These are phyloP conservation scores for Halcyon malimbica DNA, from an alignment of 2,113 vertebrate genomes.

Conservation along the genomic window DNA sequence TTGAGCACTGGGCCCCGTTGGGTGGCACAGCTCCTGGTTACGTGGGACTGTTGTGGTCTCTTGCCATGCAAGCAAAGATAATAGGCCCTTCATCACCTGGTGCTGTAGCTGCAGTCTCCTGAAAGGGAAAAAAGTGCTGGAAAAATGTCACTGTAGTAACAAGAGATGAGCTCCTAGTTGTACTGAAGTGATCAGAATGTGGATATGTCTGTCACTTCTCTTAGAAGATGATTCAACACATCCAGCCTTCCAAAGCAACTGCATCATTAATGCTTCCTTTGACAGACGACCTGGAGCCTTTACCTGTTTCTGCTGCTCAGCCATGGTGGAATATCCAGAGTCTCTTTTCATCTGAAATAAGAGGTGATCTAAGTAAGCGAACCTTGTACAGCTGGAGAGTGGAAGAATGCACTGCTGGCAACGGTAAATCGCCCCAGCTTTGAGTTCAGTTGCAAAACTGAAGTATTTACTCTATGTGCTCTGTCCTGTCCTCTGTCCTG, in stretches of 20 bases:
- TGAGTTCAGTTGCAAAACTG: background rate
- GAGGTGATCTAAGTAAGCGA: background rate
- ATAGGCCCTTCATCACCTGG: background rate
- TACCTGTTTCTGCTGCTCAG: slow-evolving; percentile 57
- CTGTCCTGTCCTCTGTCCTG: background rate
- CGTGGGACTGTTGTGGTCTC: background rate
- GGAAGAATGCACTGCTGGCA: background rate
- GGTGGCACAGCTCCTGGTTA: background rate
- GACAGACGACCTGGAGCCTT: background rate
- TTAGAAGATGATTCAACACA: background rate
- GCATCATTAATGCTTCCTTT: background rate
- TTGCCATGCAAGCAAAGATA: background rate
- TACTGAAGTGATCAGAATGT: background rate
- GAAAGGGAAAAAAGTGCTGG: background rate
- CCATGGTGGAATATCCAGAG: background rate
- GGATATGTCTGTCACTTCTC: background rate
- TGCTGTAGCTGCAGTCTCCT: background rate
- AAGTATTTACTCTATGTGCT: background rate
- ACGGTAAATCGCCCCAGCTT: background rate
- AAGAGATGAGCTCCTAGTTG: background rate
- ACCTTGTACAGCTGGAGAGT: background rate
- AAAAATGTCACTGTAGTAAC: background rate
- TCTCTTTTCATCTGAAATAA: slow-evolving; percentile 70
- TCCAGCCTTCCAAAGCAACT: background rate
- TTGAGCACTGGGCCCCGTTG: background rate